Percentiles rank a stretch among this genome's conserved stretches.
phyloP scores from a whole-genome alignment of 2,888 invertebrate species.

The Ametastegia equiseti region DNA sequence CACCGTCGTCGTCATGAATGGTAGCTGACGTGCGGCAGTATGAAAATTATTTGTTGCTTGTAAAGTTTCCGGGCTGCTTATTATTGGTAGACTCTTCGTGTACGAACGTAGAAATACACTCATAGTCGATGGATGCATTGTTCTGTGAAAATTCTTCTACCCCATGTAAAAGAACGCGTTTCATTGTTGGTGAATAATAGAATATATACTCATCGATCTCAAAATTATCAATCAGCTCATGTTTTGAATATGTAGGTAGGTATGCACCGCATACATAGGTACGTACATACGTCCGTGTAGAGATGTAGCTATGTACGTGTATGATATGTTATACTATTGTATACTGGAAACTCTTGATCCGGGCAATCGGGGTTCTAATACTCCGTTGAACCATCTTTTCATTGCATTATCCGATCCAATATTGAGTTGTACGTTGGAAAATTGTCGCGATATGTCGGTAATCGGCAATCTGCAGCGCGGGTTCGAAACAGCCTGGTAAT shows the following conservation, averaged over 20 bases:
- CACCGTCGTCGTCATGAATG: no score
- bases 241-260: background rate
- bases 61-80: background rate
- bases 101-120: background rate
- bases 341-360: slow-evolving; percentile 7
- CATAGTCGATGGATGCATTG: background rate
- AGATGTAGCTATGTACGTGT: background rate
- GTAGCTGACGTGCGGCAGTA: background rate
- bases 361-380: background rate
- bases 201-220: background rate
- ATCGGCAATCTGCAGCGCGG: background rate
- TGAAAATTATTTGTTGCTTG: background rate
- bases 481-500: background rate
- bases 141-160: background rate
- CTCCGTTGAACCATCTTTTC: background rate
- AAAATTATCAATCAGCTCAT: background rate
- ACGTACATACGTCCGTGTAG: background rate
- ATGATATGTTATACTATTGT: background rate
- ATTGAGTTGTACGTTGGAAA: background rate
- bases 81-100: background rate
- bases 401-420: background rate
- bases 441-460: background rate
- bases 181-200: background rate
- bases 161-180: background rate
- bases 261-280: background rate